Conservation (phyloP, 1,140 invertebrate species). For the Lamellibrachia luymesi region DNA sequence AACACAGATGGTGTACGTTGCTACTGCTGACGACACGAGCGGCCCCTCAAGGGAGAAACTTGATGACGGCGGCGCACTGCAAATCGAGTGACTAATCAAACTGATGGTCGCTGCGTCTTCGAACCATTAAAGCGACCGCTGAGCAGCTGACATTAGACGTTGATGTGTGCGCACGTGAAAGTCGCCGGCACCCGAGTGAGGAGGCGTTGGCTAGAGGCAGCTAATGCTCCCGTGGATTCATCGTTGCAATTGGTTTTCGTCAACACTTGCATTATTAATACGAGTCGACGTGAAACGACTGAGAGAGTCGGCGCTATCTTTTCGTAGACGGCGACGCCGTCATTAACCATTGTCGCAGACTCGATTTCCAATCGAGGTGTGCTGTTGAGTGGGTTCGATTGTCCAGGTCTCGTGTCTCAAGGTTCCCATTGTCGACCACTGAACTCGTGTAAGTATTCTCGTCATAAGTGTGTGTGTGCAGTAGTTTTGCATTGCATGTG, state of each 20-base stretch:
- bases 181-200: background rate
- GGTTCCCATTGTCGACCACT: background rate
- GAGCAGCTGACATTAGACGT: background rate
- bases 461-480: background rate
- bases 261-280: constrained; percentile 1
- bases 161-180: background rate
- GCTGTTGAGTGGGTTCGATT: background rate
- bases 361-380: background rate
- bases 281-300: background rate
- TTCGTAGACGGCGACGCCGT: background rate
- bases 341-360: background rate
- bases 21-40: background rate
- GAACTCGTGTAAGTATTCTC: background rate
- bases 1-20: background rate
- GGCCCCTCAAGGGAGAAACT: background rate
- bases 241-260: background rate
- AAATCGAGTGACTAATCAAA: background rate
- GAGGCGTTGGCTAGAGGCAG: background rate
- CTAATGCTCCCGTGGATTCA: background rate
- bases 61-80: background rate
- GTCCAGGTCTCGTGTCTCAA: background rate
- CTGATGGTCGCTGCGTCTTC: background rate
- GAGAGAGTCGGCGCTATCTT: background rate
- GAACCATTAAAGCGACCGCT: background rate
- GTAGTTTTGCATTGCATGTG: background rate